Percentiles rank a stretch among this genome's conserved stretches.
Conservation (phyloP, 2,797 vertebrate species). For the Ctenopoma multispine region DNA sequence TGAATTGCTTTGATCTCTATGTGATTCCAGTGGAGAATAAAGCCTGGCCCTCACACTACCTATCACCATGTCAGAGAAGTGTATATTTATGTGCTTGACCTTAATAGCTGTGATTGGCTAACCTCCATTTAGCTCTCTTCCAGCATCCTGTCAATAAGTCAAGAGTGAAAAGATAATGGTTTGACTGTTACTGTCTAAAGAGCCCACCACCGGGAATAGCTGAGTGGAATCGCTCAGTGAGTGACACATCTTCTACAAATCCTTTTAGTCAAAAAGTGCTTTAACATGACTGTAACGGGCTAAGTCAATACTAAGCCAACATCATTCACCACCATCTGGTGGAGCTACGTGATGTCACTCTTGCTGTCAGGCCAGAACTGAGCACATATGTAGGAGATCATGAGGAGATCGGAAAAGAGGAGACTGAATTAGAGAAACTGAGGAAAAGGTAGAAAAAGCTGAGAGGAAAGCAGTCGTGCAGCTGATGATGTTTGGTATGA, state of each 20-base stretch:
- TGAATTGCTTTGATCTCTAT: constrained; percentile 66
- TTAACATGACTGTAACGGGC: constrained; percentile 64
- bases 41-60: constrained; percentile 36
- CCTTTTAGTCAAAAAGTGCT: constrained; percentile 67
- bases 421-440: background rate
- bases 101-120: constrained; percentile 74
- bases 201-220: constrained; percentile 44
- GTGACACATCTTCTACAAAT: constrained; percentile 71
- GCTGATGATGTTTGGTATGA: constrained; percentile 9
- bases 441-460: background rate
- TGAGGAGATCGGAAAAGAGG: background rate
- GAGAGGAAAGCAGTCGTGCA: constrained; percentile 1
- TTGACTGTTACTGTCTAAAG: constrained; percentile 60
- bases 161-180: constrained; percentile 70
- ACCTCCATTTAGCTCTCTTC: constrained; percentile 62
- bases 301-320: constrained; percentile 59
- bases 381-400: background rate
- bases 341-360: constrained; percentile 43
- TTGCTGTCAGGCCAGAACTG: constrained; percentile 25
- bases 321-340: constrained; percentile 56
- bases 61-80: constrained; percentile 62
- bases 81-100: constrained; percentile 74
- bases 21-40: constrained; percentile 51
- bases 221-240: constrained; percentile 43
- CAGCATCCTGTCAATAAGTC: constrained; percentile 73